These are phyloP conservation scores for Tetrapedia diversipes DNA, from an alignment of 2,888 invertebrate species.

Conservation along the genomic window DNA sequence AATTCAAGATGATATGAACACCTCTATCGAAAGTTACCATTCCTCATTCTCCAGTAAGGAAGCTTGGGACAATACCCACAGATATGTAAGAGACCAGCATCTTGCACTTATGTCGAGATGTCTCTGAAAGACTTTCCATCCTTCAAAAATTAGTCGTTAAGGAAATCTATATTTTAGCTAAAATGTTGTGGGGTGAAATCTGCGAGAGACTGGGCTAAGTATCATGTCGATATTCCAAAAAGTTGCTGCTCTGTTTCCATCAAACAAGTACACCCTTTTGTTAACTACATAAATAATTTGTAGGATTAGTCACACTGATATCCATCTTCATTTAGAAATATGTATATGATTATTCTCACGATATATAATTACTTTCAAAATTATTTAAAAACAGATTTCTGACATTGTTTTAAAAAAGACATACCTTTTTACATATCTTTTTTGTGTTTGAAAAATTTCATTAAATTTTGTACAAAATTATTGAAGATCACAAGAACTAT, in stretches of 20 bases:
- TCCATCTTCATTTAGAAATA: neutral
- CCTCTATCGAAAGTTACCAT: conserved; percentile 68
- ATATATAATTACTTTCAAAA: neutral
- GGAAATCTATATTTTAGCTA: conserved; percentile 58
- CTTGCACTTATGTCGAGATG: neutral
- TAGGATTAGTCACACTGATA: neutral
- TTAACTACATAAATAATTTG: neutral
- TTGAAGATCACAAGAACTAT: too few species aligned
- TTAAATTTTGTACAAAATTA: too few species aligned
- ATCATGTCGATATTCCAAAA: conserved; percentile 68
- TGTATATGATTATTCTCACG: neutral
- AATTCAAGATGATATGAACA: conserved; percentile 70
- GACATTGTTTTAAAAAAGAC: too few species aligned
- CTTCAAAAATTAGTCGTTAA: neutral
- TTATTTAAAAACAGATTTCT: too few species aligned
- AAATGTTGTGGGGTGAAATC: conserved; percentile 75
- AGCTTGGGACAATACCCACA: conserved; percentile 76
- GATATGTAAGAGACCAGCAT: conserved; percentile 65
- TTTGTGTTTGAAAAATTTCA: too few species aligned
- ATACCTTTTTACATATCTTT: too few species aligned
- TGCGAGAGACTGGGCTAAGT: conserved; percentile 69
- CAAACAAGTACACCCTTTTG: conserved; percentile 63
- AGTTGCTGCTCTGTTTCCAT: conserved; percentile 72
- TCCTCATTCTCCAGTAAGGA: conserved; percentile 67
- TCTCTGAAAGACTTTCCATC: neutral